phyloP scores from a whole-genome alignment of 2,797 vertebrate species.

The Myripristis murdjan region DNA sequence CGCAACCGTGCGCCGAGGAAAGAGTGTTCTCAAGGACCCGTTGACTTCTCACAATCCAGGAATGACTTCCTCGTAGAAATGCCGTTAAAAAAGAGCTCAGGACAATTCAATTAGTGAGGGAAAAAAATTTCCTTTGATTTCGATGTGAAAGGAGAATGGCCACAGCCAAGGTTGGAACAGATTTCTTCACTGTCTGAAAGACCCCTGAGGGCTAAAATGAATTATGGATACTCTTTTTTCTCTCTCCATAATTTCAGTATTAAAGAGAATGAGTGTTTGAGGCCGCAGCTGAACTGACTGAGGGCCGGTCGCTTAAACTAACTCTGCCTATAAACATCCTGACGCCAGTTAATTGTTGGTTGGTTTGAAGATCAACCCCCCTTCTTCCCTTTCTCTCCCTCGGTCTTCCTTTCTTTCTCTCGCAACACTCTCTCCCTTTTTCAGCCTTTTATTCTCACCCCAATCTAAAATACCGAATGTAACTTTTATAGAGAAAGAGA shows the following conservation, averaged over 20 bases:
- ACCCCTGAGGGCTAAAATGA: slow-evolving; percentile 37
- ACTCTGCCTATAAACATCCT: slow-evolving; percentile 84
- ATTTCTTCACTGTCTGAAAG: slow-evolving; percentile 14
- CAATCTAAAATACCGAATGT: slow-evolving; percentile 69
- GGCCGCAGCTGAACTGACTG: slow-evolving; percentile 71
- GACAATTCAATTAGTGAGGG: slow-evolving; percentile 30
- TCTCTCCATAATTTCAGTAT: slow-evolving; percentile 63
- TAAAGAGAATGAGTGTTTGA: slow-evolving; percentile 66
- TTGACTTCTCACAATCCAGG: slow-evolving; percentile 32
- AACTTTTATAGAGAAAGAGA: slow-evolving; percentile 55
- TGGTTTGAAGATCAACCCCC: slow-evolving; percentile 80
- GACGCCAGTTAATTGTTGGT: slow-evolving; percentile 86
- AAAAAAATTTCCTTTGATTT: slow-evolving; percentile 43
- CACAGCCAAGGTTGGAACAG: not conserved
- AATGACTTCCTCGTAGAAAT: slow-evolving; percentile 19
- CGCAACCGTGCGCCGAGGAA: not conserved
- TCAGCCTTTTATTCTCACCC: slow-evolving; percentile 46
- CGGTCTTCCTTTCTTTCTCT: slow-evolving; percentile 61
- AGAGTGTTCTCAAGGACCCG: slow-evolving; percentile 30
- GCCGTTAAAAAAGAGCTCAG: slow-evolving; percentile 10
- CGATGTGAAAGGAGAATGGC: slow-evolving; percentile 23
- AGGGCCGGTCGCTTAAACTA: slow-evolving; percentile 82
- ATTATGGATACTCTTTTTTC: slow-evolving; percentile 48
- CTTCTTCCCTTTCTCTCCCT: slow-evolving; percentile 21
- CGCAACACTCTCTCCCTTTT: slow-evolving; percentile 32